Conservation (phyloP, 2,797 vertebrate species). For the Lacerta bilineata region DNA sequence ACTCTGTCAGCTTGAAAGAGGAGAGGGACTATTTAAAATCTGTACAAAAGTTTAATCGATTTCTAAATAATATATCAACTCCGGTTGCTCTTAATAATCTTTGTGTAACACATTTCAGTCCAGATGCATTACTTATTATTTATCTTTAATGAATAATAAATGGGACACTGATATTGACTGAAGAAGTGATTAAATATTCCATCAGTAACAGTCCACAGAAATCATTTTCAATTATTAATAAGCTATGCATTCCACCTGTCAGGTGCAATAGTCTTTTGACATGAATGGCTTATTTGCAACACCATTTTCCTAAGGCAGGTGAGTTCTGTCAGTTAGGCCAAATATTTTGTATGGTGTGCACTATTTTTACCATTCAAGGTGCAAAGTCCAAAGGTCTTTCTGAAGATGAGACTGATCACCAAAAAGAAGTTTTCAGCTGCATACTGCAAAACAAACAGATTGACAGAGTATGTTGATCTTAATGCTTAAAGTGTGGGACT, state of each 20-base stretch:
- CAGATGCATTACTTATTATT: slow-evolving; percentile 78
- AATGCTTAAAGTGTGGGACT: too few species aligned
- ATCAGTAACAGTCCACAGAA: slow-evolving; percentile 81
- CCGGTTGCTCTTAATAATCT: slow-evolving; percentile 76
- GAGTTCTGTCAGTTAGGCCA: slow-evolving; percentile 57
- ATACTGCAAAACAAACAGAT: too few species aligned
- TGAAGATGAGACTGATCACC: not conserved
- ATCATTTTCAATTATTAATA: slow-evolving; percentile 85
- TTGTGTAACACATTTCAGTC: slow-evolving; percentile 74
- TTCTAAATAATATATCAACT: slow-evolving; percentile 81
- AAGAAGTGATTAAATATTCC: slow-evolving; percentile 84
- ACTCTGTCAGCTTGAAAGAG: slow-evolving; percentile 65
- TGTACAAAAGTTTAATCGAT: slow-evolving; percentile 77
- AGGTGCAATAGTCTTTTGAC: slow-evolving; percentile 73
- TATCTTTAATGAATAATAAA: slow-evolving; percentile 88
- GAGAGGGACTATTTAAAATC: slow-evolving; percentile 68
- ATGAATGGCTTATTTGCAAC: slow-evolving; percentile 71
- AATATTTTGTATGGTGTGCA: not conserved
- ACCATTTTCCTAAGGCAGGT: slow-evolving; percentile 63
- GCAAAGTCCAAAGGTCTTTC: not conserved
- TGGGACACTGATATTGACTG: slow-evolving; percentile 81
- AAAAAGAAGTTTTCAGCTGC: not conserved
- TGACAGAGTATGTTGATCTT: too few species aligned
- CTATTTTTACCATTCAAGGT: not conserved
- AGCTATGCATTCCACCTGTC: slow-evolving; percentile 74